Percentiles rank a stretch among this genome's conserved stretches.
Evolutionary conservation across 92 coral and sea anemone genomes (phyloP).

Genomic region (Galaxea fascicularis): DNA sequence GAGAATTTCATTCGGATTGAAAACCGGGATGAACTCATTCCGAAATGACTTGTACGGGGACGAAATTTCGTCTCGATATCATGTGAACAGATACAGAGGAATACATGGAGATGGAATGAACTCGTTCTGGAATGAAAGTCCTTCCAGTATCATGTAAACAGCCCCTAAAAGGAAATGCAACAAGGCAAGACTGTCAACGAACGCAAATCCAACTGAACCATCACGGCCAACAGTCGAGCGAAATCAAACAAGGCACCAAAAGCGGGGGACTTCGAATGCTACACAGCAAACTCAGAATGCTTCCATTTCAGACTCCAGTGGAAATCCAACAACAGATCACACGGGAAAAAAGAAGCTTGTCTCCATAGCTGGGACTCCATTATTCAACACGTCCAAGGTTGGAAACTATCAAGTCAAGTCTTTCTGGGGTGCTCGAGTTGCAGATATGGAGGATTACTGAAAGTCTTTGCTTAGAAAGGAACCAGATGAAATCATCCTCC

Average conservation of each 20-base stretch:
- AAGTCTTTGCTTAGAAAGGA: constrained; percentile 63
- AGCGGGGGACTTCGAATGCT: background rate
- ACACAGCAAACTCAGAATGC: constrained; percentile 23
- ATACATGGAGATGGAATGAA: too few relatives aligned
- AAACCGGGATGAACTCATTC: too few relatives aligned
- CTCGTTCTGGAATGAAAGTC: too few relatives aligned
- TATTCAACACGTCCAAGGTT: too few relatives aligned
- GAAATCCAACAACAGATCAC: constrained; percentile 15
- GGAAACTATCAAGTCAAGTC: constrained; percentile 70
- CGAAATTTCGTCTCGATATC: too few relatives aligned
- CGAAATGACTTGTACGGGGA: too few relatives aligned
- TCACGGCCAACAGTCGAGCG: constrained; percentile 12
- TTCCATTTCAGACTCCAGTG: constrained; percentile 14
- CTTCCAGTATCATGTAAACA: too few relatives aligned
- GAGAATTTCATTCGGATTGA: too few relatives aligned
- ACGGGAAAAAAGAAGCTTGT: constrained; percentile 30
- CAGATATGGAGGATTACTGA: constrained; percentile 68
- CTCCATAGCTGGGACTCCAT: constrained; percentile 67
- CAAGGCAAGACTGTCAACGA: constrained; percentile 10
- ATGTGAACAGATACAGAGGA: too few relatives aligned
- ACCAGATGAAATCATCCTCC: constrained; percentile 64
- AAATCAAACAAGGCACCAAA: constrained; percentile 12
- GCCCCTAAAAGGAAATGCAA: constrained; percentile 4
- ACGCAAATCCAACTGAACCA: constrained; percentile 33
- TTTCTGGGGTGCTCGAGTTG: constrained; percentile 58